These are phyloP conservation scores for Panagrolaimus sp. DNA, from an alignment of 1,140 invertebrate genomes.

Conservation along the genomic window DNA sequence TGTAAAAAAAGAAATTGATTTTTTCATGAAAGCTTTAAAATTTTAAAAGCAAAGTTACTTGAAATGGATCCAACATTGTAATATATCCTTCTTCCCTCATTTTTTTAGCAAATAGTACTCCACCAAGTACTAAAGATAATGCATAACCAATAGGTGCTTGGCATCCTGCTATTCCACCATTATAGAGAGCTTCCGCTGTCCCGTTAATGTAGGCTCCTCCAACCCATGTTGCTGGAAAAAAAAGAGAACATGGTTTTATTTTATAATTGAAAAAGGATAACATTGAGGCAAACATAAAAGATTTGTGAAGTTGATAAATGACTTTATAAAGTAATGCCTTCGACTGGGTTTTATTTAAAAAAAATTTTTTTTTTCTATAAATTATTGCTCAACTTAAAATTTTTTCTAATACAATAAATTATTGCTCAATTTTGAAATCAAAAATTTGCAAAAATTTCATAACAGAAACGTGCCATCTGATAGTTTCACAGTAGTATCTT, in stretches of 20 bases:
- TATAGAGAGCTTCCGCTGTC: constrained; percentile 90
- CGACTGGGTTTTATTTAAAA: not conserved
- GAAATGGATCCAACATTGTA: constrained; percentile 96
- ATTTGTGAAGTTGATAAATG: not conserved
- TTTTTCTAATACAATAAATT: not conserved
- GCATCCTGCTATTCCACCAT: constrained; percentile 76
- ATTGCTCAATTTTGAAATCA: not conserved
- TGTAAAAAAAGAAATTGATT: constrained; percentile 46
- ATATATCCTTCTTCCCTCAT: constrained; percentile 95
- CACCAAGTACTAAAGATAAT: constrained; percentile 78
- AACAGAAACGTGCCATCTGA: too few species aligned
- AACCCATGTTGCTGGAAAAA: constrained; percentile 67
- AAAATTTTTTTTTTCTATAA: too few species aligned
- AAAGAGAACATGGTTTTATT: too few species aligned
- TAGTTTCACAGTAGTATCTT: too few species aligned
- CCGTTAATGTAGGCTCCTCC: constrained; percentile 98
- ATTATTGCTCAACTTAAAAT: constrained; percentile 14
- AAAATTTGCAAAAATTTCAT: too few species aligned
- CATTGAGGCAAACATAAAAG: not conserved
- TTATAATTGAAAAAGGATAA: not conserved
- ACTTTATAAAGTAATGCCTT: not conserved
- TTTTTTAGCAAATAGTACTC: constrained; percentile 91
- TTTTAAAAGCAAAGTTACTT: constrained; percentile 59
- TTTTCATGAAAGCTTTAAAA: not conserved
- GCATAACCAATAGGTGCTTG: constrained; percentile 96